Conservation (phyloP, 1,140 invertebrate species). For the Bradynema listronoti region DNA sequence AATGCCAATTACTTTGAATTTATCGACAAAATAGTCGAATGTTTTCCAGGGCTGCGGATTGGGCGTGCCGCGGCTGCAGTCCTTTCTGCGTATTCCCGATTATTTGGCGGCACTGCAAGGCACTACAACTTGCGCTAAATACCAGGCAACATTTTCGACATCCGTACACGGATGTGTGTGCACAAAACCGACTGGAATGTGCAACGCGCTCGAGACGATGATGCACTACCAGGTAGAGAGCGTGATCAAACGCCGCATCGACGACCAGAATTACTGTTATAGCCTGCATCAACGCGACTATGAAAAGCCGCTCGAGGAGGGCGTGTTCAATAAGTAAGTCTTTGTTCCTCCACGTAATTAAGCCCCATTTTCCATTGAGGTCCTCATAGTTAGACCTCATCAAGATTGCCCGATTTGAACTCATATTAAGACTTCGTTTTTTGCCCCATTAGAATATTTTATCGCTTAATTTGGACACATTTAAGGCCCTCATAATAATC, state of each 20-base stretch:
- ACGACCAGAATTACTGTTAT: slow-evolving; percentile 55
- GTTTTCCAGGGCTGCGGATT: slow-evolving; percentile 49
- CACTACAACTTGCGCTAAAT: slow-evolving; percentile 37
- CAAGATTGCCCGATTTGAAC: too few relatives aligned
- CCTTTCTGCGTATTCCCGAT: slow-evolving; percentile 46
- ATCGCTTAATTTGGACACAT: too few relatives aligned
- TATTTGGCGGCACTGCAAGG: slow-evolving; percentile 37
- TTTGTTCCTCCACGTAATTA: slow-evolving; percentile 6
- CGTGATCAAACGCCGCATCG: slow-evolving; percentile 45
- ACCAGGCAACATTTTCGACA: slow-evolving; percentile 38
- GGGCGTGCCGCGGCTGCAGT: slow-evolving; percentile 49
- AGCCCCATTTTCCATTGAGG: too few relatives aligned
- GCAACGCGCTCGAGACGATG: slow-evolving; percentile 51
- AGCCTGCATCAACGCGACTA: slow-evolving; percentile 42
- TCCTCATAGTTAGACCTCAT: too few relatives aligned
- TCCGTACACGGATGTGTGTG: slow-evolving; percentile 54
- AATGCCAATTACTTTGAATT: too few relatives aligned
- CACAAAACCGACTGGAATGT: slow-evolving; percentile 49
- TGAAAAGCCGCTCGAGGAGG: slow-evolving; percentile 45
- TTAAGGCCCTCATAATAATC: too few relatives aligned
- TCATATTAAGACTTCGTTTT: too few relatives aligned
- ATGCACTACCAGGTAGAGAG: slow-evolving; percentile 48
- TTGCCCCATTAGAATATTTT: too few relatives aligned
- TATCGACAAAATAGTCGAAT: too few relatives aligned
- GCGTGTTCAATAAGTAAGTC: slow-evolving; percentile 52